Evolutionary conservation across 2,797 vertebrate species (phyloP).

Genomic region (Pangasius djambal): DNA sequence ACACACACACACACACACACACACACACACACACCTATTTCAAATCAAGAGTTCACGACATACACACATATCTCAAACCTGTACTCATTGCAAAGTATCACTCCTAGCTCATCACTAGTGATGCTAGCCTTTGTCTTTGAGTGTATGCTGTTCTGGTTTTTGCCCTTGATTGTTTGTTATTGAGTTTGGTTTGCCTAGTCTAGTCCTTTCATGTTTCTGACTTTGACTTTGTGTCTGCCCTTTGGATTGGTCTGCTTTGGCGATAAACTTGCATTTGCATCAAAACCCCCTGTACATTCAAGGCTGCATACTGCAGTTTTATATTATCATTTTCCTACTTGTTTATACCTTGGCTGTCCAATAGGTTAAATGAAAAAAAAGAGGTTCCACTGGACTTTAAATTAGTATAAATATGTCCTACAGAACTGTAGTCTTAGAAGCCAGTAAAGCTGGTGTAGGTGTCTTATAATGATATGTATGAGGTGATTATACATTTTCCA

Average conservation of each 20-base stretch:
- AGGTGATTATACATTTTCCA: constrained; percentile 12
- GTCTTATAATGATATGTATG: constrained; percentile 12
- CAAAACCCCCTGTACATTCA: not conserved
- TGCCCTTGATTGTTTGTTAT: not conserved
- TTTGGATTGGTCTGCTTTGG: not conserved
- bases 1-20: not conserved
- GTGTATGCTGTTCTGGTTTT: not conserved
- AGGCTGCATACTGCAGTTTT: not conserved
- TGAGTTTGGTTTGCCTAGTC: not conserved
- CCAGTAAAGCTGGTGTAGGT: not conserved
- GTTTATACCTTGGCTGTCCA: not conserved
- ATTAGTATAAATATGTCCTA: not conserved
- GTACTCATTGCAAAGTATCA: not conserved
- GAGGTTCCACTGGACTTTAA: not conserved
- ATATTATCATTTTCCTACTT: not conserved
- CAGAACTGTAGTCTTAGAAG: not conserved
- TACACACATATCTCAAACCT: not conserved
- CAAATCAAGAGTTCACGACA: not conserved
- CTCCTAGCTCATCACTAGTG: not conserved
- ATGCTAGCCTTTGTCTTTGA: not conserved
- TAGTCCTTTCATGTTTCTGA: not conserved
- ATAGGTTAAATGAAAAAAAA: not conserved
- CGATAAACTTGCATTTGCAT: not conserved
- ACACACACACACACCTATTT: not conserved
- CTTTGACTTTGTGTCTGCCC: not conserved